Conservation (phyloP, 2,113 vertebrate genomes). For the Amia ocellicauda region DNA sequence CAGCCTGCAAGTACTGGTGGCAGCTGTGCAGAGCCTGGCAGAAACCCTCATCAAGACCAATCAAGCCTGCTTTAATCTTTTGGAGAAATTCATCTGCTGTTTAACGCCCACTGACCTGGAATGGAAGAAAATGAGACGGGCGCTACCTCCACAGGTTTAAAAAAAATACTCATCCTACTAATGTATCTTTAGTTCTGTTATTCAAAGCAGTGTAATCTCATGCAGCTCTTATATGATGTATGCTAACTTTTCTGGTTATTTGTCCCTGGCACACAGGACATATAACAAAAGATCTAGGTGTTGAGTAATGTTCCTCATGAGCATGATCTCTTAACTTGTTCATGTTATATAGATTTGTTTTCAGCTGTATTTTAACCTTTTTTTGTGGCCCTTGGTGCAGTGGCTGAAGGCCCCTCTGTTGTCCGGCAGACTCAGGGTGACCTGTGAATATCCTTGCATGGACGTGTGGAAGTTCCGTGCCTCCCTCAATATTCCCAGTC, state of each 20-base stretch:
- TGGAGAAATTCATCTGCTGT: conserved; percentile 59
- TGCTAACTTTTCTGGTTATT: no score
- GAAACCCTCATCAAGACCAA: conserved; percentile 64
- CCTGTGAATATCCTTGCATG: conserved; percentile 62
- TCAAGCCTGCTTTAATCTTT: conserved; percentile 44
- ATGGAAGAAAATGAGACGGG: conserved; percentile 75
- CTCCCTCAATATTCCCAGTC: conserved; percentile 69
- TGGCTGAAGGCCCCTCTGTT: conserved; percentile 83
- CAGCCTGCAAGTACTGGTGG: conserved; percentile 82
- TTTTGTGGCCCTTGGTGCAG: no score
- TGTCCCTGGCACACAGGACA: no score
- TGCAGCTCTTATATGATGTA: no score
- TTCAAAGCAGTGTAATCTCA: no score
- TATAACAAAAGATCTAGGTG: no score
- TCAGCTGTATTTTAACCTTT: no score
- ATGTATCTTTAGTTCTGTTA: no score
- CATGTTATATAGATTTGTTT: no score
- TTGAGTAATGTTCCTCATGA: no score
- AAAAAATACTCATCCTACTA: not conserved
- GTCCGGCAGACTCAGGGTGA: conserved; percentile 70
- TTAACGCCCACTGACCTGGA: conserved; percentile 67
- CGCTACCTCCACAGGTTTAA: conserved; percentile 77
- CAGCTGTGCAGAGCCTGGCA: conserved; percentile 70
- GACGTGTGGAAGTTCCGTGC: conserved; percentile 60
- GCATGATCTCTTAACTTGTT: no score